A percentile compares a stretch with the other conserved stretches of the same genome.
These are phyloP conservation scores for Gymnosoma rotundatum DNA, from an alignment of 2,888 invertebrate species.

Conservation along the genomic window DNA sequence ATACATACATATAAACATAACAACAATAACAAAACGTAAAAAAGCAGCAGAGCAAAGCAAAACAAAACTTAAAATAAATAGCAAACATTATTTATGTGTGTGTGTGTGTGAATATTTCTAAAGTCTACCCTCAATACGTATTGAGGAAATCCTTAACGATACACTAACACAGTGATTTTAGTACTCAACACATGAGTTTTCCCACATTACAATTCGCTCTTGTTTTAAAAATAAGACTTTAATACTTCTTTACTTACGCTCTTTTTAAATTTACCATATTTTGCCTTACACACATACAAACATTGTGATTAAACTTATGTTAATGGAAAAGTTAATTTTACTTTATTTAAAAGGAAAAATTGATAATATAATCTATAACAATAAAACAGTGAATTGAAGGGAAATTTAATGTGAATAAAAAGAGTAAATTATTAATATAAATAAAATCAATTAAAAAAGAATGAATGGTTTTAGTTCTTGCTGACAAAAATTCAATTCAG, in stretches of 20 bases:
- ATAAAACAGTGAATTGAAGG: constrained; percentile 1
- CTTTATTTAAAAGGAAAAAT: constrained; percentile 22
- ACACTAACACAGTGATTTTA: constrained; percentile 1
- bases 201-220: background rate
- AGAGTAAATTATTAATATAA: background rate
- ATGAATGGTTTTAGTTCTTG: background rate
- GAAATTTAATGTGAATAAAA: constrained; percentile 4
- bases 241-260: background rate
- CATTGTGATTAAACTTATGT: constrained; percentile 66
- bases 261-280: constrained; percentile 52
- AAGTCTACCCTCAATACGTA: constrained; percentile 37
- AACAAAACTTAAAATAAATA: constrained; percentile 27
- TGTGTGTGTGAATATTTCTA: constrained; percentile 28
- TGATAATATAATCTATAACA: background rate
- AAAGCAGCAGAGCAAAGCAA: constrained; percentile 5
- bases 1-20: constrained; percentile 11
- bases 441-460: background rate
- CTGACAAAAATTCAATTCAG: background rate
- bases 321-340: too few relatives aligned
- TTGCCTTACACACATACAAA: constrained; percentile 63
- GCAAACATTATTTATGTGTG: constrained; percentile 29
- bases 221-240: constrained; percentile 7
- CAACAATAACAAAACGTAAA: constrained; percentile 20
- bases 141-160: constrained; percentile 4
- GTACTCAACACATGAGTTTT: background rate